Evolutionary conservation across 35 echinoderm and acorn worm species (phyloP), one percentile per base, ranked within the genome.

Genomic region (Ptychodera flava): DNA sequence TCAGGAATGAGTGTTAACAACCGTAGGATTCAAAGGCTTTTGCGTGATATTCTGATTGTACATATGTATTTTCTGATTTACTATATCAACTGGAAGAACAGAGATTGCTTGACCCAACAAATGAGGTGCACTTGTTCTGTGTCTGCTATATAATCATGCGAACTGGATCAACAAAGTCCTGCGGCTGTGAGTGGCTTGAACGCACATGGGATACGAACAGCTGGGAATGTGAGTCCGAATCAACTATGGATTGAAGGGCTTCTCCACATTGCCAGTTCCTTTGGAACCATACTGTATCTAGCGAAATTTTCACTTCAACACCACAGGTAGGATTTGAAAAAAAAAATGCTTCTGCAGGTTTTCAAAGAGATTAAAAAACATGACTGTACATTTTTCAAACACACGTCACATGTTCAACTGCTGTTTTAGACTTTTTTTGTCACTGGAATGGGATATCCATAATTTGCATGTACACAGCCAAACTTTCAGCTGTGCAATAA

Each of bases 21-120:
- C 34, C 85, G 87, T 78, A 82, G 85, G 33, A 87, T 91, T 28
- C 85, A 91, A 86, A 85, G 87, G 45, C 38, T 94, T 27, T 94
- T 88, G 92, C 31, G 85, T n/a, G 92, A 94, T 32, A 87, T 28
- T 15, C 82, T 37, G 28, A 78, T 81, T 38, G 90, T 83, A 30
- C 32, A 45, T 28, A 85, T 77, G 37, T 36, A 83, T 52, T 90
- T 36, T 32, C 33, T 32, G 32, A 85, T 14, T 29, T 90, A 1
- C 85, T 84, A 34, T 36, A 77, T 29, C 75, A 84, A 36, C 27
- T 90, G n/a, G 88, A 85, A 36, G 45, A 85, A 30, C 30, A 22
- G 29, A 36, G 81, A 30, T 33, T 37, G 12, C 82, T 90, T 35
- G 83, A 90, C 34, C 78, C 75, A 1, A 85, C 32, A 1, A 78